Evolutionary conservation across 2,888 invertebrate species (phyloP).

Genomic region (Ferdinandea cuprea): DNA sequence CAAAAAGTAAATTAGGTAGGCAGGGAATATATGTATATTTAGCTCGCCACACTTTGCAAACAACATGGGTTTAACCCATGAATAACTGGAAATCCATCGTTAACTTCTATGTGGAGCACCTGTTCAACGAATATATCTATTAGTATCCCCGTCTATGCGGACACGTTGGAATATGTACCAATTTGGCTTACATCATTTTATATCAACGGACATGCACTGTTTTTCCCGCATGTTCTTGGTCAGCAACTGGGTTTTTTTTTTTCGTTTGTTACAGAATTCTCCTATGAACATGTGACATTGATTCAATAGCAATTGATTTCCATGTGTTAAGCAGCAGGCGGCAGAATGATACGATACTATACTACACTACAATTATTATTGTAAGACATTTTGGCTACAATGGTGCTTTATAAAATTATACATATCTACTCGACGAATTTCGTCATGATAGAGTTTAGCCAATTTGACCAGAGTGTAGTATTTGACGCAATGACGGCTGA

Average conservation of each 20-base stretch:
- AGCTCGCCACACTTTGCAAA: background rate
- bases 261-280: conserved; percentile 6
- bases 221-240: conserved; percentile 10
- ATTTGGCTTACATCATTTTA: background rate
- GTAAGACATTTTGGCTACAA: conserved; percentile 13
- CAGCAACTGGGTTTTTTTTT: background rate
- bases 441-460: conserved; percentile 62
- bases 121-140: background rate
- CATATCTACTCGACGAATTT: conserved; percentile 9
- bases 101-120: too few species aligned
- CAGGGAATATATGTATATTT: background rate
- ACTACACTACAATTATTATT: too few species aligned
- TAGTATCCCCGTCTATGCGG: background rate
- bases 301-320: conserved; percentile 11
- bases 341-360: conserved; percentile 2
- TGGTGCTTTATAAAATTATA: background rate
- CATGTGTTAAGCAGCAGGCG: background rate
- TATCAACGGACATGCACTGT: conserved; percentile 9
- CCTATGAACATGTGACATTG: conserved; percentile 41
- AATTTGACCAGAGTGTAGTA: conserved; percentile 29
- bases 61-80: background rate
- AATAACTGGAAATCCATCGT: too few species aligned
- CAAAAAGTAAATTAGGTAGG: background rate
- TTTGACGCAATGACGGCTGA: conserved; percentile 41
- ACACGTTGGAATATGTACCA: background rate